Percentiles rank a stretch among this genome's conserved stretches.
phyloP scores from a whole-genome alignment of 2,888 invertebrate genomes.

The Vanessa cardui region DNA sequence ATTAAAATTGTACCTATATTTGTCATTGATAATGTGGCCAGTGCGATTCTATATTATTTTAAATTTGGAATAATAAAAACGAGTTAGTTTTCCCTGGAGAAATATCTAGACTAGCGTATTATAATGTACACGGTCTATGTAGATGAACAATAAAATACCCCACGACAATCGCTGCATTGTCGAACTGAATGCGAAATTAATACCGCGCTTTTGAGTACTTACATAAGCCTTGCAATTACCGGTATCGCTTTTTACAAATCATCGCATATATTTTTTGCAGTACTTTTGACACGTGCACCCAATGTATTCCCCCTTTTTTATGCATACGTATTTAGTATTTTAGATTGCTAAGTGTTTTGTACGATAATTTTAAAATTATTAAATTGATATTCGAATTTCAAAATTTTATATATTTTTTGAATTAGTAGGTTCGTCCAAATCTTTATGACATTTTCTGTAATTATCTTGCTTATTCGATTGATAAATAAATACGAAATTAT shows the following conservation, averaged over 20 bases:
- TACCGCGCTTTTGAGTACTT: slow-evolving; percentile 20
- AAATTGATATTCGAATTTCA: no score
- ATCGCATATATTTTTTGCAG: not conserved
- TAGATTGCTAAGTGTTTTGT: not conserved
- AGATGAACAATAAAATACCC: no score
- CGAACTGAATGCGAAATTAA: slow-evolving; percentile 29
- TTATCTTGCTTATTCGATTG: no score
- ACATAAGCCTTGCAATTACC: slow-evolving; percentile 6
- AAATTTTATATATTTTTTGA: no score
- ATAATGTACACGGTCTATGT: not conserved
- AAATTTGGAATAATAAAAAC: slow-evolving; percentile 21
- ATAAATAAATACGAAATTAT: no score
- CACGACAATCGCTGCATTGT: slow-evolving; percentile 24
- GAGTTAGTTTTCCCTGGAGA: slow-evolving; percentile 6
- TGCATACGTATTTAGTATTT: not conserved
- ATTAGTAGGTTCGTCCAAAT: no score
- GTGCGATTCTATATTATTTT: not conserved
- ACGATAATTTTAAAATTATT: no score
- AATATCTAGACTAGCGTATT: not conserved
- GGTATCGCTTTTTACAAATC: not conserved
- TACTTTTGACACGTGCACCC: not conserved
- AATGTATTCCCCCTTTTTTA: not conserved
- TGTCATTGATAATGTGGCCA: not conserved
- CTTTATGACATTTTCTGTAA: no score
- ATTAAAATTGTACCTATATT: no score